Conservation (phyloP, 2,888 invertebrate species). For the Ferdinandea cuprea region DNA sequence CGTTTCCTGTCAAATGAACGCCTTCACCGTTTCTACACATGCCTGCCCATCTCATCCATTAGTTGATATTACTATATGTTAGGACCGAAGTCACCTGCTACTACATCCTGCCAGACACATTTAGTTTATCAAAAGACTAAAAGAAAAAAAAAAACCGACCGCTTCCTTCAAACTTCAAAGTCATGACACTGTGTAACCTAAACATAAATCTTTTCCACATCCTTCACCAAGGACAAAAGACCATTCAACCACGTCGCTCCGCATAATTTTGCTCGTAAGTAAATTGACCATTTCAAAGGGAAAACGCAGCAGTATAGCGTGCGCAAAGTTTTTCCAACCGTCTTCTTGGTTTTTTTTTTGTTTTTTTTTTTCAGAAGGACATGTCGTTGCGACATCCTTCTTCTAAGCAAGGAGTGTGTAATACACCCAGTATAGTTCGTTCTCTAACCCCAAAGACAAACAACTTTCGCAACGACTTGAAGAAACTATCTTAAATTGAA, state of each 20-base stretch:
- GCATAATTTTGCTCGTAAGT: conserved; percentile 69
- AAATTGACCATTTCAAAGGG: conserved; percentile 72
- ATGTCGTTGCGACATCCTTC: conserved; percentile 30
- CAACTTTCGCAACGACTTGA: conserved; percentile 68
- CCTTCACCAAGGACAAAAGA: conserved; percentile 73
- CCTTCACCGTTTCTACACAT: background rate
- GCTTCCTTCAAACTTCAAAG: conserved; percentile 15
- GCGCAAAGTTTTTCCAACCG: conserved; percentile 43
- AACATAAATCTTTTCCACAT: conserved; percentile 62
- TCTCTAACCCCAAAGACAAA: conserved; percentile 62
- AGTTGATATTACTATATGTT: background rate
- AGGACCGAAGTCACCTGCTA: background rate
- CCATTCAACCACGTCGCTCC: conserved; percentile 71
- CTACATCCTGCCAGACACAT: background rate
- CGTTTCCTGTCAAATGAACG: background rate
- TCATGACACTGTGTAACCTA: conserved; percentile 3
- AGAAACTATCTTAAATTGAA: conserved; percentile 76
- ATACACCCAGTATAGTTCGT: background rate
- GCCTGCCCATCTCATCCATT: background rate
- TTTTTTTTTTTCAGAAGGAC: conserved; percentile 18
- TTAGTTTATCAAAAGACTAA: conserved; percentile 20
- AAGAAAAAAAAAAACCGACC: background rate
- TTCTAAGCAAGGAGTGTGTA: conserved; percentile 31
- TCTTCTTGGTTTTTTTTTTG: background rate
- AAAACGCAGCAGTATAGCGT: conserved; percentile 57